Conservation (phyloP, 2,113 vertebrate species). For the Neodon shergylaensis region DNA sequence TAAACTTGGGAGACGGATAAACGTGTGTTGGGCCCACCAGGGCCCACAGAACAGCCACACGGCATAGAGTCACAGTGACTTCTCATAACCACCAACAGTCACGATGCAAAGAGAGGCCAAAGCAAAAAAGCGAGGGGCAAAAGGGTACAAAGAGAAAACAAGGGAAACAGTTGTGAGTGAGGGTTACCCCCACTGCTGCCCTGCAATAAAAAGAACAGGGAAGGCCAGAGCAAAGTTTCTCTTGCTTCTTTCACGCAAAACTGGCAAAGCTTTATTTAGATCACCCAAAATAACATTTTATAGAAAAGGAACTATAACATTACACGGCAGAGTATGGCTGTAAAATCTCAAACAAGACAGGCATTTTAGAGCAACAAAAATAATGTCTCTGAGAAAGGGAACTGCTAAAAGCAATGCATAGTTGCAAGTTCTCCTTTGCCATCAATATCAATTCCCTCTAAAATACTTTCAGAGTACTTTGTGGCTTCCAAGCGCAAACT, state of each 20-base stretch:
- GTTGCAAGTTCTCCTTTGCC: conserved; percentile 29
- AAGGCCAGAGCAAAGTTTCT: neutral
- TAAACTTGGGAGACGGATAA: neutral
- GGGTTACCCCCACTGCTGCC: neutral
- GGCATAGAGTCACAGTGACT: neutral
- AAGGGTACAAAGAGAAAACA: neutral
- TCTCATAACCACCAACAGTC: neutral
- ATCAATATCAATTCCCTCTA: conserved; percentile 56
- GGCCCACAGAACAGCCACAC: neutral
- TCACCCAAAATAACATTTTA: conserved; percentile 63
- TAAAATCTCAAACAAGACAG: conserved; percentile 65
- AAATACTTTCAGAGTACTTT: conserved; percentile 65
- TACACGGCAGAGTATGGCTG: conserved; percentile 25
- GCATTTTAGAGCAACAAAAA: conserved; percentile 69
- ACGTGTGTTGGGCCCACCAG: neutral
- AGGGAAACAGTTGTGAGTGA: neutral
- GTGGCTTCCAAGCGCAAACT: conserved; percentile 65
- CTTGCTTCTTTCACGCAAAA: conserved; percentile 52
- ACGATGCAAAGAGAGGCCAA: neutral
- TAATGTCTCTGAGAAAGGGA: conserved; percentile 59
- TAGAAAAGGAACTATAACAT: conserved; percentile 56
- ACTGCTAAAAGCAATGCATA: conserved; percentile 46
- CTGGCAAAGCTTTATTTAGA: conserved; percentile 64
- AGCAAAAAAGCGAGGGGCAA: neutral
- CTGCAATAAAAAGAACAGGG: neutral